A percentile compares a stretch with the other conserved stretches of the same genome.
Evolutionary conservation across 2,888 invertebrate species (phyloP).

Genomic region (Andrena haemorrhoa): DNA sequence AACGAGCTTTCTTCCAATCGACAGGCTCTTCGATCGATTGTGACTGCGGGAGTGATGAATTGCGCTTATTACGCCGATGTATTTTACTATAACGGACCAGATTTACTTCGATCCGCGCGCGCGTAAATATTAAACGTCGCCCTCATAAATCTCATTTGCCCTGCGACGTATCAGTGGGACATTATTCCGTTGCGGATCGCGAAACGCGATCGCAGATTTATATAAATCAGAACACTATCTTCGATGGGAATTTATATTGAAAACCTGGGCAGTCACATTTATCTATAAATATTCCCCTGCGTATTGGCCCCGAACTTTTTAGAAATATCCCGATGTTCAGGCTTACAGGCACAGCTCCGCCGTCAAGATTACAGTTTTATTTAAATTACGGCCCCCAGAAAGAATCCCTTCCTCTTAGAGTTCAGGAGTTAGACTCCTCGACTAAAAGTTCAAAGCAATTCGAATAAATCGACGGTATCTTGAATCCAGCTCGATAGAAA

Average conservation of each 20-base stretch:
- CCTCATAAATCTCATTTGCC: constrained; percentile 56
- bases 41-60: constrained; percentile 46
- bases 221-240: constrained; percentile 37
- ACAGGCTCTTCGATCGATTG: constrained; percentile 27
- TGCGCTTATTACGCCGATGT: constrained; percentile 51
- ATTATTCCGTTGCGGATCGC: constrained; percentile 36
- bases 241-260: constrained; percentile 19
- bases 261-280: constrained; percentile 3
- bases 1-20: constrained; percentile 36
- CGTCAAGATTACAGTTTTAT: constrained; percentile 27
- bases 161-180: constrained; percentile 39
- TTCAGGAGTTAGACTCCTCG: constrained; percentile 14
- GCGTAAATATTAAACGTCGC: constrained; percentile 53
- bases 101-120: constrained; percentile 46
- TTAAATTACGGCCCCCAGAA: constrained; percentile 22
- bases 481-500: constrained; percentile 35
- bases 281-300: constrained; percentile 23
- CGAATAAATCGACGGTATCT: constrained; percentile 16
- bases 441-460: constrained; percentile 24
- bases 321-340: constrained; percentile 24
- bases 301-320: constrained; percentile 1
- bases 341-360: constrained; percentile 11
- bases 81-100: constrained; percentile 27
- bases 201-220: constrained; percentile 34
- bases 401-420: not conserved